A percentile compares a stretch with the other conserved stretches of the same genome.
Evolutionary conservation across 2,797 vertebrate genomes (phyloP).

Genomic region (Chrysolophus pictus): DNA sequence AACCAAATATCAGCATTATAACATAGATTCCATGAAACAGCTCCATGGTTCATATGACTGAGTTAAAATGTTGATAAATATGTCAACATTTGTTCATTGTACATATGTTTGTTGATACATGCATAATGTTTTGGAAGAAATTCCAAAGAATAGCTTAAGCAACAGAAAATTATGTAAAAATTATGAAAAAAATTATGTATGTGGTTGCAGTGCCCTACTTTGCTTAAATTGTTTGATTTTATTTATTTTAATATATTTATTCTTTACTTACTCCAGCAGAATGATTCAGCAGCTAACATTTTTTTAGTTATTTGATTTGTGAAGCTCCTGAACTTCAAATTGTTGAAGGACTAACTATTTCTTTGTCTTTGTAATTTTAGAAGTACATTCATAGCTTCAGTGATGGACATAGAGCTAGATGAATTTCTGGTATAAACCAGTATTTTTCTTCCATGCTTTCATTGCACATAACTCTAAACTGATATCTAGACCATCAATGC

Average conservation of each 20-base stretch:
- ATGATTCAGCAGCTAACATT: conserved; percentile 9
- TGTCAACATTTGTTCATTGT: neutral
- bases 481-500: neutral
- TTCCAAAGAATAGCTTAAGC: neutral
- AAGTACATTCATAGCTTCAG: neutral
- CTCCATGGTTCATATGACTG: neutral
- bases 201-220: neutral
- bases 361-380: neutral
- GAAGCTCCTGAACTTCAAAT: neutral
- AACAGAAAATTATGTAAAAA: neutral
- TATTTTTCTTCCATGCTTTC: neutral
- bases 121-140: neutral
- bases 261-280: neutral
- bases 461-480: neutral
- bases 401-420: neutral
- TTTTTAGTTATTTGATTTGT: neutral
- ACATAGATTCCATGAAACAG: neutral
- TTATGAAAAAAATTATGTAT: neutral
- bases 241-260: conserved; percentile 10
- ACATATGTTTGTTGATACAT: neutral
- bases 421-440: neutral
- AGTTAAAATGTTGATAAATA: neutral
- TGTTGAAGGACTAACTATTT: neutral
- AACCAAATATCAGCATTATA: neutral
- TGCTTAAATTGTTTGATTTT: neutral